Evolutionary conservation across 1,140 invertebrate species (phyloP).

Genomic region (Eupristina koningsbergeri): DNA sequence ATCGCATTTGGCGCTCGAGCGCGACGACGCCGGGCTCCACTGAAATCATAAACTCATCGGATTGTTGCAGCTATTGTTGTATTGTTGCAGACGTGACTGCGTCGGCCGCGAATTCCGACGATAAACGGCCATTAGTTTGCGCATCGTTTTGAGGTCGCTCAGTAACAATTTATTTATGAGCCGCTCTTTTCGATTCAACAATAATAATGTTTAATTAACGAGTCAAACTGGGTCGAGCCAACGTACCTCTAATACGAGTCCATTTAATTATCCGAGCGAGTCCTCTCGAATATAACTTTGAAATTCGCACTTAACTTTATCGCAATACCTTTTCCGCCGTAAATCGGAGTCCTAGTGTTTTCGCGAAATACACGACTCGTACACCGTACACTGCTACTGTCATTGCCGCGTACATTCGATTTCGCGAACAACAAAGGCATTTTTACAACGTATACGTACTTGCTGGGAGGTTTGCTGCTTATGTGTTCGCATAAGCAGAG

Average conservation of each 20-base stretch:
- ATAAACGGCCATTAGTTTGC: background rate
- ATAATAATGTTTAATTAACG: too few species aligned
- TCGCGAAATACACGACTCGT: background rate
- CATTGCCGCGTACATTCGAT: too few species aligned
- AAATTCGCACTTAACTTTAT: too few species aligned
- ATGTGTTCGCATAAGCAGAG: slow-evolving; percentile 75
- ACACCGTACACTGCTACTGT: too few species aligned
- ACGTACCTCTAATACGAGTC: too few species aligned
- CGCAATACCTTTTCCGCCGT: too few species aligned
- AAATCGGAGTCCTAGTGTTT: background rate
- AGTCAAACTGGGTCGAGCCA: too few species aligned
- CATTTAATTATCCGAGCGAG: too few species aligned
- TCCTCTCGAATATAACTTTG: too few species aligned
- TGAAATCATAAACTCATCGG: background rate
- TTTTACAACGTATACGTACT: slow-evolving; percentile 62
- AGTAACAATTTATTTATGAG: background rate
- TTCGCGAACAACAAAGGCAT: too few species aligned
- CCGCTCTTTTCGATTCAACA: background rate
- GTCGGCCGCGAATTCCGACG: background rate
- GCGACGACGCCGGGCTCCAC: background rate
- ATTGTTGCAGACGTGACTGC: background rate
- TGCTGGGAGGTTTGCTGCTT: slow-evolving; percentile 77
- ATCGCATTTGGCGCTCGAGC: background rate
- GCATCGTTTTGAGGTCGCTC: background rate
- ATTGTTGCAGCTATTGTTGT: background rate